phyloP scores from a whole-genome alignment of 2,113 vertebrate genomes.

The Chinchilla lanigera region DNA sequence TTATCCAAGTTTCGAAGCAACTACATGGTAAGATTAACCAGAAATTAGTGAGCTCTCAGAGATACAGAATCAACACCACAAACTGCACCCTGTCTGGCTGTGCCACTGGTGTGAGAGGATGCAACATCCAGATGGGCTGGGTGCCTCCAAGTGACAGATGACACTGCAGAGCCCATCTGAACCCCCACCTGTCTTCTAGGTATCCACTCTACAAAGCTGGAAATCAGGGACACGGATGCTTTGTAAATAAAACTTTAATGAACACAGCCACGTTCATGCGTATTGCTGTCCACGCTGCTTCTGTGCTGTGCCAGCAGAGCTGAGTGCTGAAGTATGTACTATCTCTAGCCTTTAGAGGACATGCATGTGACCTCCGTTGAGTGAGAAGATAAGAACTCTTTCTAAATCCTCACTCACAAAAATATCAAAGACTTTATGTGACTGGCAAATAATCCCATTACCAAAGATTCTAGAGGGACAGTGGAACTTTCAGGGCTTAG shows the following conservation, averaged over 20 bases:
- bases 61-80: background rate
- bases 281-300: rapidly evolving
- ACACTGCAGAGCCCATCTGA: background rate
- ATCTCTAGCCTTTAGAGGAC: background rate
- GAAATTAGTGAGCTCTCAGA: background rate
- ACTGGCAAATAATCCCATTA: background rate
- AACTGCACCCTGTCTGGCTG: background rate
- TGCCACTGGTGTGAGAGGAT: background rate
- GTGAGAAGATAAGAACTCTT: background rate
- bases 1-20: background rate
- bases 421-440: background rate
- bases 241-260: background rate
- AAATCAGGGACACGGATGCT: too few relatives aligned
- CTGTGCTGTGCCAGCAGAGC: rapidly evolving
- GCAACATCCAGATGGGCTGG: background rate
- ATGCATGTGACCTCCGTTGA: background rate
- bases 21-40: background rate
- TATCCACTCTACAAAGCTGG: background rate
- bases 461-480: background rate
- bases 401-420: background rate
- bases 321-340: background rate
- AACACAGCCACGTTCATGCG: rapidly evolving
- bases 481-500: background rate
- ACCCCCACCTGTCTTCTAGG: background rate
- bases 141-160: background rate